Percentiles rank a stretch among this genome's conserved stretches.
Conservation (phyloP, 1,140 invertebrate species). For the Neocloeon triangulifer region DNA sequence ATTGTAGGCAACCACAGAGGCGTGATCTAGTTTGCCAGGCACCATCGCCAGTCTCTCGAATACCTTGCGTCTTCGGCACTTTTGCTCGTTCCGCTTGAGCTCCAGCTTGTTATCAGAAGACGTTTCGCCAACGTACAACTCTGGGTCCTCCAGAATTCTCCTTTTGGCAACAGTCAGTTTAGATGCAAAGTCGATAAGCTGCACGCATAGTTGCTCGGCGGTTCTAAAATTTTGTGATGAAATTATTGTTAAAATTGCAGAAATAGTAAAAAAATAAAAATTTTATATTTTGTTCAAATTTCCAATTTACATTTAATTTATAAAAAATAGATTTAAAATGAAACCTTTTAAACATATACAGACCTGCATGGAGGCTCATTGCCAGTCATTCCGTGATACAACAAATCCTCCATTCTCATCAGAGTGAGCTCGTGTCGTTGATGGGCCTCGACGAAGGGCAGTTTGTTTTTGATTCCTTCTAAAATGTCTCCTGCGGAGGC, state of each 20-base stretch:
- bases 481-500: slow-evolving; percentile 8
- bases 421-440: slow-evolving; percentile 60
- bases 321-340: too few species aligned
- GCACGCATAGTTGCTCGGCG: slow-evolving; percentile 42
- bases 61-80: slow-evolving; percentile 38
- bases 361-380: slow-evolving; percentile 23
- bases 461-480: slow-evolving; percentile 12
- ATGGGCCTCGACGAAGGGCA: slow-evolving; percentile 54
- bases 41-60: slow-evolving; percentile 48
- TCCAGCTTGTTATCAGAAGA: slow-evolving; percentile 15
- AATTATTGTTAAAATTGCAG: too few species aligned
- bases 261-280: too few species aligned
- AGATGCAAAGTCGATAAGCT: slow-evolving; percentile 54
- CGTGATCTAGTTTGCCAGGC: slow-evolving; percentile 85
- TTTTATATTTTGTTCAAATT: too few species aligned
- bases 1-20: slow-evolving; percentile 62
- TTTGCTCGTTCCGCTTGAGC: slow-evolving; percentile 33
- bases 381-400: slow-evolving; percentile 45
- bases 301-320: too few species aligned
- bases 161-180: slow-evolving; percentile 54
- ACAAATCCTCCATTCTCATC: slow-evolving; percentile 57
- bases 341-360: too few species aligned
- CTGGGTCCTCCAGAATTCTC: slow-evolving; percentile 54
- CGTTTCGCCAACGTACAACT: slow-evolving; percentile 41
- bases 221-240: too few species aligned